phyloP scores from a whole-genome alignment of 2,797 vertebrate species.

The Notolabrus celidotus region DNA sequence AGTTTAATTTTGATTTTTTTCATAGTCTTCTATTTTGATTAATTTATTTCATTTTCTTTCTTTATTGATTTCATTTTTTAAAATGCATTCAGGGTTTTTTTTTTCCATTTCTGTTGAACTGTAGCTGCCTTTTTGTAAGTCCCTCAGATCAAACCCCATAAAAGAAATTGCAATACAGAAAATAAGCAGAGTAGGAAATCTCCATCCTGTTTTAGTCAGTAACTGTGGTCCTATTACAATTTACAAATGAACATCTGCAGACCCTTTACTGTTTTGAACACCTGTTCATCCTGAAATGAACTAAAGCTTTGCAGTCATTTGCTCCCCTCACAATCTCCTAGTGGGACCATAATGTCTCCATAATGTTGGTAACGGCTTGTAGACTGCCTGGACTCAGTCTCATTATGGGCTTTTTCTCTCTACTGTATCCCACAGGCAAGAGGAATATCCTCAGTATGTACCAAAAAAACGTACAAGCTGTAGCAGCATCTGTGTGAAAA shows the following conservation, averaged over 20 bases:
- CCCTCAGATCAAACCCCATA: not conserved
- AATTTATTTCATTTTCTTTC: not conserved
- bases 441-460: conserved; percentile 35
- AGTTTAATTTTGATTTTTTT: not conserved
- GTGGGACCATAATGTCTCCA: conserved; percentile 61
- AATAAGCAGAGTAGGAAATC: not conserved
- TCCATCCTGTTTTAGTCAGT: not conserved
- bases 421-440: conserved; percentile 51
- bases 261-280: conserved; percentile 46
- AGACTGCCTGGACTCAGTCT: conserved; percentile 47
- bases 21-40: not conserved
- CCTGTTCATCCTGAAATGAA: conserved; percentile 55
- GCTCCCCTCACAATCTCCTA: conserved; percentile 48
- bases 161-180: no score
- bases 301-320: conserved; percentile 49
- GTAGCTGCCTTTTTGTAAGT: not conserved
- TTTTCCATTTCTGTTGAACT: not conserved
- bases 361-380: conserved; percentile 52
- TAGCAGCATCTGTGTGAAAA: conserved; percentile 42
- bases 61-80: no score
- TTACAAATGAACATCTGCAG: conserved; percentile 13
- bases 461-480: conserved; percentile 45
- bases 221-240: not conserved
- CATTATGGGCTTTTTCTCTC: conserved; percentile 64
- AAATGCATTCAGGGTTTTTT: not conserved